phyloP scores from a whole-genome alignment of 1,140 invertebrate genomes.

The Onthophagus taurus region DNA sequence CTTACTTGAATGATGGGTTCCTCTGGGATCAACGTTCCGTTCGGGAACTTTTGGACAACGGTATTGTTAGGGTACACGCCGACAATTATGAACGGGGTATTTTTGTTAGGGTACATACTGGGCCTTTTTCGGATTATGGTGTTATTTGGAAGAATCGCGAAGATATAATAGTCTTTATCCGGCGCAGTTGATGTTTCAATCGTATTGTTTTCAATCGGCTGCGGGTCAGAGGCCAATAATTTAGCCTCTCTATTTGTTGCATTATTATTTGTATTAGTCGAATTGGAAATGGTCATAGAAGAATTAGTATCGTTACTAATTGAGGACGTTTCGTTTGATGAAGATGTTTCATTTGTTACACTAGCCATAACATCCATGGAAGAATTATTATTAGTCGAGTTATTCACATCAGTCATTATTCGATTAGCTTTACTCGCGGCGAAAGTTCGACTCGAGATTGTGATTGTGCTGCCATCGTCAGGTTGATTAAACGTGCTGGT shows the following conservation, averaged over 20 bases:
- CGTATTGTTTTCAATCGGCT: conserved; percentile 37
- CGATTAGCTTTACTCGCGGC: conserved; percentile 15
- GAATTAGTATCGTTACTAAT: conserved; percentile 18
- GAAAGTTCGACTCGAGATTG: conserved; percentile 24
- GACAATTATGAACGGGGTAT: conserved; percentile 59
- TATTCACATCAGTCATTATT: too few species aligned
- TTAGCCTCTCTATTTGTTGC: too few species aligned
- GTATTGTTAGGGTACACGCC: conserved; percentile 63
- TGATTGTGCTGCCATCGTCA: conserved; percentile 31
- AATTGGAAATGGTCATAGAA: conserved; percentile 14
- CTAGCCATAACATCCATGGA: background rate
- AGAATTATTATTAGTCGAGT: too few species aligned
- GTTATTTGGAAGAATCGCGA: conserved; percentile 62
- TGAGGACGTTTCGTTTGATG: background rate
- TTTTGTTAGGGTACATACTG: conserved; percentile 53
- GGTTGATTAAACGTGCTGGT: conserved; percentile 34
- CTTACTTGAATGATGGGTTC: conserved; percentile 38
- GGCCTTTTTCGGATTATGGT: conserved; percentile 63
- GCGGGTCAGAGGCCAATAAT: conserved; percentile 37
- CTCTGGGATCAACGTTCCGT: conserved; percentile 61
- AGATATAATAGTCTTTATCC: conserved; percentile 56
- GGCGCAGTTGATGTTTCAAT: conserved; percentile 18
- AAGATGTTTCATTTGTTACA: background rate
- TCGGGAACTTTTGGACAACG: conserved; percentile 61
- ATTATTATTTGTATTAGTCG: too few species aligned